phyloP scores from a whole-genome alignment of 2,888 invertebrate genomes.

The Drosophila robusta region DNA sequence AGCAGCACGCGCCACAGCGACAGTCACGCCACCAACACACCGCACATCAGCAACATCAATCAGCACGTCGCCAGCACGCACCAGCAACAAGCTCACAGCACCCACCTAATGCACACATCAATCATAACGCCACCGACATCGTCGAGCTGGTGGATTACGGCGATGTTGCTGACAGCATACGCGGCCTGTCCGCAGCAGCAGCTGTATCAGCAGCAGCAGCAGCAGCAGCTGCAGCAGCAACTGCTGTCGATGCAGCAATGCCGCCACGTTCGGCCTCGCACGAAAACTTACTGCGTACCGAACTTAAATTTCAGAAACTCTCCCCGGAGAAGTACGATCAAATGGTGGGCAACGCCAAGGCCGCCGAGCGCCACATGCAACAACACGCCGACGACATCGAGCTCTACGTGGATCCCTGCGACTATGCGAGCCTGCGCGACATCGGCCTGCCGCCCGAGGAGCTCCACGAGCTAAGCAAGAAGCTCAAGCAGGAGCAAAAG shows the following conservation, averaged over 20 bases:
- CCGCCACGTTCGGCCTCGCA: slow-evolving; percentile 73
- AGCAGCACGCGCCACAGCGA: slow-evolving; percentile 51
- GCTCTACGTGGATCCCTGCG: slow-evolving; percentile 83
- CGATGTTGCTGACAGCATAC: slow-evolving; percentile 82
- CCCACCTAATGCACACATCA: slow-evolving; percentile 52
- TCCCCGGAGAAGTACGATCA: slow-evolving; percentile 83
- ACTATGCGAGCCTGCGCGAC: slow-evolving; percentile 83
- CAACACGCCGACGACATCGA: slow-evolving; percentile 83
- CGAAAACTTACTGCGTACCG: slow-evolving; percentile 82
- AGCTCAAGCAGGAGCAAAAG: slow-evolving; percentile 89
- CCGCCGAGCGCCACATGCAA: slow-evolving; percentile 74
- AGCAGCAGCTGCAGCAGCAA: slow-evolving; percentile 36
- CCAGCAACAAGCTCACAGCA: slow-evolving; percentile 48
- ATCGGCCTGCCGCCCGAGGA: slow-evolving; percentile 86
- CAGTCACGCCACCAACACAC: slow-evolving; percentile 62
- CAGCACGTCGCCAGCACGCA: slow-evolving; percentile 69
- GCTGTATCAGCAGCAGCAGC: slow-evolving; percentile 42
- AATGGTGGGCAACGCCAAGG: slow-evolving; percentile 76
- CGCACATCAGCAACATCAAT: slow-evolving; percentile 59
- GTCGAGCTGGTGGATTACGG: slow-evolving; percentile 82
- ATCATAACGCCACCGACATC: slow-evolving; percentile 63
- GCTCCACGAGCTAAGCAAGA: slow-evolving; percentile 87
- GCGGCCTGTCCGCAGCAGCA: slow-evolving; percentile 64
- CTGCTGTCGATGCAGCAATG: slow-evolving; percentile 37
- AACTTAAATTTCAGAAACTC: slow-evolving; percentile 84